A percentile compares a stretch with the other conserved stretches of the same genome.
phyloP scores from a whole-genome alignment of 2,797 vertebrate species.

The Acestrorhynchus altus region DNA sequence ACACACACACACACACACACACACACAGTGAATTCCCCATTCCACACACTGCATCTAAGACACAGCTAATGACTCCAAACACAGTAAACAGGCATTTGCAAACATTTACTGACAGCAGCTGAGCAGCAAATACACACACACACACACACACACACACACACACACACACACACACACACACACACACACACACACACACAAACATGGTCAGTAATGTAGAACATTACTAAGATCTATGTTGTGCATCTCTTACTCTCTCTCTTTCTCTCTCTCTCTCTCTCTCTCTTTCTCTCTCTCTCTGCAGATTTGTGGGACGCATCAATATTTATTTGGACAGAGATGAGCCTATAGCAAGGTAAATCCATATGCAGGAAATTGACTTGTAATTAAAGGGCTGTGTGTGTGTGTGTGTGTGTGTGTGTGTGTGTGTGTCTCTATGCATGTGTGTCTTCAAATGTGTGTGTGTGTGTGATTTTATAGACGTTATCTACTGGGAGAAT shows the following conservation, averaged over 20 bases:
- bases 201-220: neutral
- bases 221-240: too few species aligned
- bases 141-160: neutral
- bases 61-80: conserved; percentile 35
- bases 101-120: neutral
- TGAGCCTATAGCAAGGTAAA: conserved; percentile 91
- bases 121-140: neutral
- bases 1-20: conserved; percentile 24
- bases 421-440: too few species aligned
- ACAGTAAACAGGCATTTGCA: neutral
- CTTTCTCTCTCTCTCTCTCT: conserved; percentile 18
- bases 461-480: conserved; percentile 33
- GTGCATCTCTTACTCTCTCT: neutral
- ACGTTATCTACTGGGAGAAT: conserved; percentile 23
- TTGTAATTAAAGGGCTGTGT: conserved; percentile 55
- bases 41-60: conserved; percentile 28
- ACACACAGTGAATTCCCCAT: conserved; percentile 36
- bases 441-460: conserved; percentile 14
- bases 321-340: conserved; percentile 90
- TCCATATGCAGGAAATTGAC: conserved; percentile 53
- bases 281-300: conserved; percentile 52
- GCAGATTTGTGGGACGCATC: conserved; percentile 94
- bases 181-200: neutral
- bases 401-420: conserved; percentile 4
- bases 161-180: neutral